Base-by-base conservation (phyloP, 2,113 vertebrate genomes). In the Percina caprodes region DNA sequence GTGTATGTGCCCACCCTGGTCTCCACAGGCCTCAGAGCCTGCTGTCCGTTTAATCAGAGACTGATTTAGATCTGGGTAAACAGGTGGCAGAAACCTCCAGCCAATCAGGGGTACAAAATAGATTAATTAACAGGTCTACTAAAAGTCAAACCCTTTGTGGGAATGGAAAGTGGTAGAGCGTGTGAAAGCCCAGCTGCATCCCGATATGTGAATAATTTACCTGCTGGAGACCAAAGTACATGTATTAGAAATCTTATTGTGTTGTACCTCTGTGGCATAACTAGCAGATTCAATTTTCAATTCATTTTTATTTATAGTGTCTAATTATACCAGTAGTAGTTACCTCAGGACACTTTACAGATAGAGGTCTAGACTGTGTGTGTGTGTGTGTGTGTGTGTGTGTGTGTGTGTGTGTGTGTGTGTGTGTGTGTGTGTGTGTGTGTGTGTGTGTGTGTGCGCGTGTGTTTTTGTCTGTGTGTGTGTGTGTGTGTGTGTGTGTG, bases 41-140 rank as follows among this genome's bases (percentile, higher is more conserved):
- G 85, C 90, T 92, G 89, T 92, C 91, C 46, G 1, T 84, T 92
- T 88, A 94, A 92, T 92, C 89, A 93, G 65, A 87, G 61, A 26
- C 88, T 92, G 87, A 92, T 93, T 91, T 86, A 84, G 83, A 87
- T 83, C 85, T 86, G 83, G 62, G 80, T 92, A 93, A 93, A 92
- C 93, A 93, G 89, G 91, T 93, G 90, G 91, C 77, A 67, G 87
- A 89, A 92, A 89, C 82, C 92, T 92, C 91, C 85, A 90, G 86
- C 91, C 92, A 93, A 94, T 93, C 92, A 93, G 85, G 26, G 76
- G 55, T 72, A 90, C 91, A 93, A 90, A 90, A 88, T 84, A 69
- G 88, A 92, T 93, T 89, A 90, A 93, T 94, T 92, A 93, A 77
- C 70, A 66, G 71, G 76, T 85, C 78, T 73, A 23, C 89, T 69